These are phyloP conservation scores for Drosophila mojavensis DNA, from an alignment of 1,140 invertebrate genomes.

Conservation along the genomic window DNA sequence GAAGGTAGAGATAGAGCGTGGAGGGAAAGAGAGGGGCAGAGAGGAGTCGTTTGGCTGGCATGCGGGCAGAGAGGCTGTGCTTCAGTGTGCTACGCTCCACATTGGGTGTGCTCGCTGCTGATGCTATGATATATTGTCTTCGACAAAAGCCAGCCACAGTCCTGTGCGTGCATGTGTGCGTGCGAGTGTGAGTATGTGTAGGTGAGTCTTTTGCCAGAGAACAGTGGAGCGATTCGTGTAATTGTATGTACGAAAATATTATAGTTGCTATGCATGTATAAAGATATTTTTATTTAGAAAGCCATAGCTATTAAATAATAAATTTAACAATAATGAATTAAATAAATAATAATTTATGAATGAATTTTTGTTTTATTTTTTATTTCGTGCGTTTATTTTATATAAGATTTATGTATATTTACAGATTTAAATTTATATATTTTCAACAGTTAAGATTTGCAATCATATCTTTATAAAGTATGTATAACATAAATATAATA, in stretches of 20 bases:
- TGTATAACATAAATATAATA: too few relatives aligned
- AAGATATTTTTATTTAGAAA: too few relatives aligned
- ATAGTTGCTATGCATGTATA: neutral
- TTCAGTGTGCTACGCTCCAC: slow-evolving; percentile 48
- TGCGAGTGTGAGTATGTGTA: slow-evolving; percentile 11
- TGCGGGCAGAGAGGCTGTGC: slow-evolving; percentile 14
- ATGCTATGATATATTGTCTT: slow-evolving; percentile 82
- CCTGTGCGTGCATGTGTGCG: slow-evolving; percentile 29
- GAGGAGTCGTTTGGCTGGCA: neutral
- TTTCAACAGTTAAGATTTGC: too few relatives aligned
- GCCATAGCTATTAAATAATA: too few relatives aligned
- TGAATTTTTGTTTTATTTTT: too few relatives aligned
- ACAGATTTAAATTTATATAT: too few relatives aligned
- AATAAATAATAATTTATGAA: too few relatives aligned
- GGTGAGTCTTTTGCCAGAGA: slow-evolving; percentile 18
- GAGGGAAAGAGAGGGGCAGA: too few relatives aligned
- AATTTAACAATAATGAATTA: too few relatives aligned
- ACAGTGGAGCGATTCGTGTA: slow-evolving; percentile 16
- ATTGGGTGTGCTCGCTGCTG: slow-evolving; percentile 45
- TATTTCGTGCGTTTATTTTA: too few relatives aligned
- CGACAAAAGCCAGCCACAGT: slow-evolving; percentile 79
- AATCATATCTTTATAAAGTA: too few relatives aligned
- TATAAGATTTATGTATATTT: too few relatives aligned
- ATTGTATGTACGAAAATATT: neutral
- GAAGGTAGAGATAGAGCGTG: neutral